These are phyloP conservation scores for Lycorma delicatula DNA, from an alignment of 1,140 invertebrate genomes.

Conservation along the genomic window DNA sequence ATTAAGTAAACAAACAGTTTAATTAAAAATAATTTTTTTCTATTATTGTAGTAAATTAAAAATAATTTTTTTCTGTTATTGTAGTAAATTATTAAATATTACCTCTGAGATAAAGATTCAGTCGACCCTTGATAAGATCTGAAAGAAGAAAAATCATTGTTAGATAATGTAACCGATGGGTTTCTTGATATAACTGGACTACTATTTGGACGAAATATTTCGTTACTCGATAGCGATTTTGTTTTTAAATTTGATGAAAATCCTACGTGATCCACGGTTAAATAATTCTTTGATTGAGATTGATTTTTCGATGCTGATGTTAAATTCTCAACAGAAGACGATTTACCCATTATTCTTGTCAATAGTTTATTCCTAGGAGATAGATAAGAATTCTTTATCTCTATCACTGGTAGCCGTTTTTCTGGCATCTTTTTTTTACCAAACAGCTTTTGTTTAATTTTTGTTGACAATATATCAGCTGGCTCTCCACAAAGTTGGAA, in stretches of 20 bases:
- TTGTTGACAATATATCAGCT: slow-evolving; percentile 5
- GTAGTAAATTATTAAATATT: too few species aligned
- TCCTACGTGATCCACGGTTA: not conserved
- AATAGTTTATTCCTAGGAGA: slow-evolving; percentile 21
- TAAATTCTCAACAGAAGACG: slow-evolving; percentile 21
- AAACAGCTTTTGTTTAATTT: slow-evolving; percentile 16
- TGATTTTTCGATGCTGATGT: not conserved
- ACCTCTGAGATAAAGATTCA: slow-evolving; percentile 11
- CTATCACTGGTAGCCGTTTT: not conserved
- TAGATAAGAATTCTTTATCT: not conserved
- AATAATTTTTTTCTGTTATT: too few species aligned
- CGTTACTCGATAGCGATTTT: slow-evolving; percentile 15
- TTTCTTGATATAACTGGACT: too few species aligned
- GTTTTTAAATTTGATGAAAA: slow-evolving; percentile 9
- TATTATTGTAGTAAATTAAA: too few species aligned
- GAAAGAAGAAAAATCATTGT: slow-evolving; percentile 3
- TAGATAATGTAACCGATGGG: not conserved
- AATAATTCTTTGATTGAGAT: not conserved
- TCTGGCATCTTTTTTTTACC: slow-evolving; percentile 18
- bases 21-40: too few species aligned
- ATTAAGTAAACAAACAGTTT: too few species aligned
- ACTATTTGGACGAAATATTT: slow-evolving; percentile 8
- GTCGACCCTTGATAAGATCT: slow-evolving; percentile 14
- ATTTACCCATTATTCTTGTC: slow-evolving; percentile 20
- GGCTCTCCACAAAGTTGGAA: slow-evolving; percentile 16